Conservation (phyloP, 2,888 invertebrate genomes). For the Itoplectis maculator region DNA sequence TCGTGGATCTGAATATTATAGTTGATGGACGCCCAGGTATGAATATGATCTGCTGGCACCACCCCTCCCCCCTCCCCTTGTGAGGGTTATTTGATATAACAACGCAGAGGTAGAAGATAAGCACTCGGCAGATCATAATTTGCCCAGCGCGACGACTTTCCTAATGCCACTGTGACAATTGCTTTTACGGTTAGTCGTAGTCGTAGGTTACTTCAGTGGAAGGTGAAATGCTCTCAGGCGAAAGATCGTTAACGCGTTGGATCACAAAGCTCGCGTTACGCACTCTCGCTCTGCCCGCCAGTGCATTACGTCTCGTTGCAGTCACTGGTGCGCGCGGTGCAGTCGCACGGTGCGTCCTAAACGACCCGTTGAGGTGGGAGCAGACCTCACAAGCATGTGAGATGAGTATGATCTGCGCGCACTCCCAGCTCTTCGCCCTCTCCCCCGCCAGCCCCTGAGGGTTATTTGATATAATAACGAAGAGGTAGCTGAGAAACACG, state of each 20-base stretch:
- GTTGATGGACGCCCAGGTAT: too few relatives aligned
- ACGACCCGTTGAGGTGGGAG: not conserved
- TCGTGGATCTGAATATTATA: not conserved
- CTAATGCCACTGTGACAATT: too few relatives aligned
- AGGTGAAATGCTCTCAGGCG: not conserved
- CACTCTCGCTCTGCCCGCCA: not conserved
- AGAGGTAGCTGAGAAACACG: conserved; percentile 27
- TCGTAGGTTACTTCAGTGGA: too few relatives aligned
- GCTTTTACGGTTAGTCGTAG: not conserved
- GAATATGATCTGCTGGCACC: too few relatives aligned
- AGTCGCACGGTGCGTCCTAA: conserved; percentile 8
- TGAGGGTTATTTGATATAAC: not conserved
- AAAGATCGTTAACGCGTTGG: conserved; percentile 24
- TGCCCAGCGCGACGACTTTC: too few relatives aligned
- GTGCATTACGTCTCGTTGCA: conserved; percentile 1
- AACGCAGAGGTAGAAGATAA: too few relatives aligned
- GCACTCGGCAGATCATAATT: too few relatives aligned
- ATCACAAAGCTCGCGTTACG: not conserved
- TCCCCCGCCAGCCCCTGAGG: conserved; percentile 12
- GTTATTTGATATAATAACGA: conserved; percentile 50
- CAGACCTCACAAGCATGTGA: not conserved
- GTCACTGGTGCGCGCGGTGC: not conserved
- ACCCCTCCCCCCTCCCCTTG: not conserved
- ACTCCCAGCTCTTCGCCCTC: not conserved
- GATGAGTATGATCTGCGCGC: conserved; percentile 5